Evolutionary conservation across 2,113 vertebrate genomes (phyloP).

Genomic region (Labrus mixtus): DNA sequence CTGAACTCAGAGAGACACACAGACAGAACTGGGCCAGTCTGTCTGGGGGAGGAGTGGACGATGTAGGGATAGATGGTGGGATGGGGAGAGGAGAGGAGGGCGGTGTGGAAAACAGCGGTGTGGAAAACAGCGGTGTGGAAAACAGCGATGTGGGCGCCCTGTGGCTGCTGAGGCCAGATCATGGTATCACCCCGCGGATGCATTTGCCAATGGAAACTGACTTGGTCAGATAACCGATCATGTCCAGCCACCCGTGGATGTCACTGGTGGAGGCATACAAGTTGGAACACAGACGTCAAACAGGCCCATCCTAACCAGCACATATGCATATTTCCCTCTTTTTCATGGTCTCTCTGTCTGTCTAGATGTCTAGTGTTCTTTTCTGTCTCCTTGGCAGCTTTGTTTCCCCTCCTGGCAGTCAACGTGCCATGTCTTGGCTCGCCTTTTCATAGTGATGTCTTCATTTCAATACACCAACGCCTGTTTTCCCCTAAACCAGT

Average conservation of each 20-base stretch:
- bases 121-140: no score
- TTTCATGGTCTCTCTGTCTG: not conserved
- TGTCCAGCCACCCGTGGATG: slow-evolving; percentile 12
- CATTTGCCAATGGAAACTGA: slow-evolving; percentile 33
- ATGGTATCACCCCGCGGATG: slow-evolving; percentile 24
- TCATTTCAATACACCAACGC: slow-evolving; percentile 38
- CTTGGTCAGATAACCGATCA: slow-evolving; percentile 19
- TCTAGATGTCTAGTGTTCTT: slow-evolving; percentile 3
- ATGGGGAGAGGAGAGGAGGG: not conserved
- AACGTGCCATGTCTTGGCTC: slow-evolving; percentile 35
- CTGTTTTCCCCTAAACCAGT: slow-evolving; percentile 6
- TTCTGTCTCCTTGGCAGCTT: slow-evolving; percentile 44
- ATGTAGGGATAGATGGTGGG: not conserved
- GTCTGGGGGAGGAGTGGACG: slow-evolving; percentile 1
- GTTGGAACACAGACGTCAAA: slow-evolving; percentile 1
- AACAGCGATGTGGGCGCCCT: slow-evolving; percentile 8
- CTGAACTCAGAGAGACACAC: slow-evolving; percentile 7
- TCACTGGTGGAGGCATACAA: not conserved
- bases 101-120: not conserved
- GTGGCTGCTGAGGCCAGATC: slow-evolving; percentile 1
- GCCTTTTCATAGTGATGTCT: slow-evolving; percentile 47
- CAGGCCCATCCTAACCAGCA: not conserved
- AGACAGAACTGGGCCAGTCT: slow-evolving; percentile 34
- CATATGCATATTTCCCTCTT: not conserved
- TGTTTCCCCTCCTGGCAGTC: slow-evolving; percentile 41